phyloP scores from a whole-genome alignment of 2,888 invertebrate genomes.

The Drosophila falleni region DNA sequence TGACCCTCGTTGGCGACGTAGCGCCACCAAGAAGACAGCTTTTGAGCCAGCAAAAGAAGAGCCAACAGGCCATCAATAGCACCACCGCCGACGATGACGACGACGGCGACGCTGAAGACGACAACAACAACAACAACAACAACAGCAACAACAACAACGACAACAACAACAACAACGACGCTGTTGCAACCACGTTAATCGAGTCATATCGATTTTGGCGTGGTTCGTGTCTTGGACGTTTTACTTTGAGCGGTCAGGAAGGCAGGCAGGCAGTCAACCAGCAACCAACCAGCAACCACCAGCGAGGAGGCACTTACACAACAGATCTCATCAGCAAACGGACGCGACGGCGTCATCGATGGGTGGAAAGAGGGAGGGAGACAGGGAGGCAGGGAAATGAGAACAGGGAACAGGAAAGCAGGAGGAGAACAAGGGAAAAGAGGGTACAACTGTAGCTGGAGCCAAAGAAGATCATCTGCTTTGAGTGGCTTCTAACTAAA shows the following conservation, averaged over 20 bases:
- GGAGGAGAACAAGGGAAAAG: not conserved
- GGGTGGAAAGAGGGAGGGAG: not conserved
- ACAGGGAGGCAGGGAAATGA: not conserved
- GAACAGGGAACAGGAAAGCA: not conserved
- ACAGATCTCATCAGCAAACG: slow-evolving; percentile 69
- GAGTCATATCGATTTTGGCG: slow-evolving; percentile 80
- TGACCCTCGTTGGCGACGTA: slow-evolving; percentile 45
- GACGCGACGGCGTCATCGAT: slow-evolving; percentile 29
- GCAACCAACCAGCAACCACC: not conserved
- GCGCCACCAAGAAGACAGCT: slow-evolving; percentile 69
- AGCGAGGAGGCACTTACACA: slow-evolving; percentile 60
- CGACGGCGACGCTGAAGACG: slow-evolving; percentile 1
- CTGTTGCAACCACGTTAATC: slow-evolving; percentile 71
- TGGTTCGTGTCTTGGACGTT: slow-evolving; percentile 78
- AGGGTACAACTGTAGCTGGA: slow-evolving; percentile 1
- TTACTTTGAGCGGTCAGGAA: slow-evolving; percentile 58
- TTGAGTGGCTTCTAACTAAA: slow-evolving; percentile 66
- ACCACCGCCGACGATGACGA: slow-evolving; percentile 62
- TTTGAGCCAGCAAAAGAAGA: slow-evolving; percentile 44
- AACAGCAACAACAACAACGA: slow-evolving; percentile 46
- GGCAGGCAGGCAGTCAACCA: slow-evolving; percentile 22
- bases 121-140: slow-evolving; percentile 28
- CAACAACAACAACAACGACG: slow-evolving; percentile 23
- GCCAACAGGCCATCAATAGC: slow-evolving; percentile 73
- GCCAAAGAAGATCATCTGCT: slow-evolving; percentile 31